Evolutionary conservation across 2,888 invertebrate genomes (phyloP).

Genomic region (Vesta saturnalis): DNA sequence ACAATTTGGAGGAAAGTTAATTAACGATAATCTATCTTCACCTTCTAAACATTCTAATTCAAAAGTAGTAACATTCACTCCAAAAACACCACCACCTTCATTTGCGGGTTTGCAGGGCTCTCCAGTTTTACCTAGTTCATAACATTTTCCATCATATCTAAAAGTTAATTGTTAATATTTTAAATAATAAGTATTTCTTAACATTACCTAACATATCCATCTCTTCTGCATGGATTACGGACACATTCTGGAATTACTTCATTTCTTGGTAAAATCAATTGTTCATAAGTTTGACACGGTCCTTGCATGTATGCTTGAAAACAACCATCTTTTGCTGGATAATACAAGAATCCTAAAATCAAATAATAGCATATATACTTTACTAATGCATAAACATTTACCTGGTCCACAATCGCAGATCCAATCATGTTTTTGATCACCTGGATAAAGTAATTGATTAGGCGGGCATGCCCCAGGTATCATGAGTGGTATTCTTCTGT

Average conservation of each 20-base stretch:
- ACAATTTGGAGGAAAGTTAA: slow-evolving; percentile 50
- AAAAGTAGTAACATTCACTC: slow-evolving; percentile 70
- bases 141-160: slow-evolving; percentile 63
- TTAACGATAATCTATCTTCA: slow-evolving; percentile 49
- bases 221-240: slow-evolving; percentile 68
- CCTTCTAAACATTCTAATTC: slow-evolving; percentile 66
- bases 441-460: slow-evolving; percentile 75
- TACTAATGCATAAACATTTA: slow-evolving; percentile 49
- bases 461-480: slow-evolving; percentile 69
- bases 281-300: slow-evolving; percentile 68
- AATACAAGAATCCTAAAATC: slow-evolving; percentile 67
- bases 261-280: slow-evolving; percentile 66
- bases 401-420: slow-evolving; percentile 71
- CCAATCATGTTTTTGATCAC: slow-evolving; percentile 72
- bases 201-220: slow-evolving; percentile 63
- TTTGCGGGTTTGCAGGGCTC: slow-evolving; percentile 62
- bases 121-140: slow-evolving; percentile 57
- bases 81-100: slow-evolving; percentile 63
- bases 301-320: slow-evolving; percentile 72
- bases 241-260: slow-evolving; percentile 69
- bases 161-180: neutral
- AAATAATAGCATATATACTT: neutral
- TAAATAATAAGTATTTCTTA: neutral
- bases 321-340: slow-evolving; percentile 70
- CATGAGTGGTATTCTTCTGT: slow-evolving; percentile 64